Conservation (phyloP, 2,888 invertebrate genomes). For the Periphyllus acericola region DNA sequence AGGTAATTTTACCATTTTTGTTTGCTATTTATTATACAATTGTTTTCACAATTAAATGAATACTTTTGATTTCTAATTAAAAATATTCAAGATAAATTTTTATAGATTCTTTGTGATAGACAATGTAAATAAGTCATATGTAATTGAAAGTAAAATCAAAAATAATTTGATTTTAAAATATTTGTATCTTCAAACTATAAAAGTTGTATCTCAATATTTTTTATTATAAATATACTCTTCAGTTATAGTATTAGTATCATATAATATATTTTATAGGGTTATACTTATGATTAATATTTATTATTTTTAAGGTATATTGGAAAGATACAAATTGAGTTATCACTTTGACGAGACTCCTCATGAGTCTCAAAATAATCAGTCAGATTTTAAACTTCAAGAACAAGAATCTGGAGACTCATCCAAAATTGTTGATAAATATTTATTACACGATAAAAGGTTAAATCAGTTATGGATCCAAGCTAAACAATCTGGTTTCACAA, state of each 20-base stretch:
- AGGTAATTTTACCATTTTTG: constrained; percentile 68
- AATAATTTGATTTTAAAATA: too few species aligned
- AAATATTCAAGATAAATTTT: neutral
- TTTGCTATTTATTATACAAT: too few species aligned
- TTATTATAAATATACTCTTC: neutral
- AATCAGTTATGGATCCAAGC: constrained; percentile 92
- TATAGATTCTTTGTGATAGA: neutral
- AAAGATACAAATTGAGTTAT: constrained; percentile 81
- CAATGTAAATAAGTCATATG: too few species aligned
- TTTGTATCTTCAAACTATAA: neutral
- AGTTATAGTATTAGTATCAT: neutral
- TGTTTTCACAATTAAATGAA: too few species aligned
- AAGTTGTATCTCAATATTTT: neutral
- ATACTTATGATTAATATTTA: neutral
- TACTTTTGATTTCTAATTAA: neutral
- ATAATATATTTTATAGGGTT: neutral
- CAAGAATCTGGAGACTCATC: constrained; percentile 65
- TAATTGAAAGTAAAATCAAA: too few species aligned
- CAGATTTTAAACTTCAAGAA: constrained; percentile 64
- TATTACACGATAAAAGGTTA: constrained; percentile 90
- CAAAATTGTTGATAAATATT: constrained; percentile 71
- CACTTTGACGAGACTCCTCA: constrained; percentile 79
- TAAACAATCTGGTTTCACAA: constrained; percentile 84
- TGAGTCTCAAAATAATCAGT: constrained; percentile 70
- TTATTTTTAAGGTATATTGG: constrained; percentile 75